phyloP scores from a whole-genome alignment of 2,888 invertebrate species.

The Phaedon cochleariae region DNA sequence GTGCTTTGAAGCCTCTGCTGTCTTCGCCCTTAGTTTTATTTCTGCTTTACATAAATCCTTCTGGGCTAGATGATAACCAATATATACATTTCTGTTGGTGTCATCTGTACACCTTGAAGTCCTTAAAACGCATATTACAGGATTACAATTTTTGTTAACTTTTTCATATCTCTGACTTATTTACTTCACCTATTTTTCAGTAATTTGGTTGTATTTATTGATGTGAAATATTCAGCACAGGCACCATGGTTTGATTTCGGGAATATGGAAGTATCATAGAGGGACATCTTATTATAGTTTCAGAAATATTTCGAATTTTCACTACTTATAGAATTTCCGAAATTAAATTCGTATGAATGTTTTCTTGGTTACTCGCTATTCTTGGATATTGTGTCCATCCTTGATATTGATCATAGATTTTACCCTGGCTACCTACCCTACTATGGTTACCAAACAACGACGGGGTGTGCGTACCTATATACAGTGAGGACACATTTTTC shows the following conservation, averaged over 20 bases:
- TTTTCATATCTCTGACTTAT: not conserved
- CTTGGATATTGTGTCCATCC: no score
- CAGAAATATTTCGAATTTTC: not conserved
- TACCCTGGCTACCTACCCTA: no score
- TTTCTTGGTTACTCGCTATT: no score
- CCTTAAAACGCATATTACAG: no score
- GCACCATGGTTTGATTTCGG: not conserved
- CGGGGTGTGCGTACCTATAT: no score
- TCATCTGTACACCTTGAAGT: slow-evolving; percentile 23
- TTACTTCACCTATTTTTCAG: not conserved
- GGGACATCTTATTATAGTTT: not conserved
- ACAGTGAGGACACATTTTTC: no score
- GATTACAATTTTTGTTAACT: no score
- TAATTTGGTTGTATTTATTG: not conserved
- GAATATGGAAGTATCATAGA: not conserved
- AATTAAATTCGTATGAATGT: no score
- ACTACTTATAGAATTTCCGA: no score
- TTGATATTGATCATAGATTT: no score
- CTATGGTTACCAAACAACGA: no score
- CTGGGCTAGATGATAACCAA: slow-evolving; percentile 31
- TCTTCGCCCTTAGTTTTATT: slow-evolving; percentile 25
- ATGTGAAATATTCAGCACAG: slow-evolving; percentile 5
- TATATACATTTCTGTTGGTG: slow-evolving; percentile 32
- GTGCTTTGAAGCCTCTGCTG: slow-evolving; percentile 26
- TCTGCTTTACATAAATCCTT: slow-evolving; percentile 26